Base-by-base conservation (phyloP, 2,888 invertebrate genomes). In the Amblyteles armatorius region DNA sequence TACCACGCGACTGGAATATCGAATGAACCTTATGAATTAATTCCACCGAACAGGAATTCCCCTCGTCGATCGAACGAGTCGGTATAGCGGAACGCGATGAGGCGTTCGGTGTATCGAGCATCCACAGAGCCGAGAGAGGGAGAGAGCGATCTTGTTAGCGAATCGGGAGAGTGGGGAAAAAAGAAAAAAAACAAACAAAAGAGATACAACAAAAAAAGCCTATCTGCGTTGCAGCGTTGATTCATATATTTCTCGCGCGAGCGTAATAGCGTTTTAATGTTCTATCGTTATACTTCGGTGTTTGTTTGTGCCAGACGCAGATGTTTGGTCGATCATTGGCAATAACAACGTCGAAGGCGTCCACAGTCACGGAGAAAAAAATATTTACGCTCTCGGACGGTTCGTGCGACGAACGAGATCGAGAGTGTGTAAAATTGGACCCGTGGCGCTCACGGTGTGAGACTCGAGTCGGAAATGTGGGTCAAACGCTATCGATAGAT, bases 401-500 rank as follows among this genome's bases (percentile, higher is more conserved):
- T 22, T 19, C 19, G 11, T 11, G 11, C 26, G 57, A 22, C 26
- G 11, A 26, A 22, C 11, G 57, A 9, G 57, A 57, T 11, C 26
- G 22, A 22, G 57, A 57, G 57, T 57, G 9, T 3, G 57, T 22
- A 57, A 57, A 22, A 11, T 9, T 22, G 26, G 22, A 22, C 11
- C 11, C 22, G 57, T 13, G 44, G 44, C 44, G 44, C 13, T 44
- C 13, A 13, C 0, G 40, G 40, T 13, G 13, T 13, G 13, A 44
- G 44, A 40, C 40, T 44, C 44, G 44, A 13, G 13, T 13, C 22
- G 57, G 26, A 40, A 77, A 80, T 80, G 83, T 83, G 71, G 83
- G 83, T 83, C 76, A 80, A 72, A 50, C 65, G 36, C 57, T 55
- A 80, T 55, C 55, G 48, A 80, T 57, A 71, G 57, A 67, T 80